Percentiles rank a stretch among this genome's conserved stretches.
Evolutionary conservation across 2,888 invertebrate genomes (phyloP).

Genomic region (Cephus spinipes): DNA sequence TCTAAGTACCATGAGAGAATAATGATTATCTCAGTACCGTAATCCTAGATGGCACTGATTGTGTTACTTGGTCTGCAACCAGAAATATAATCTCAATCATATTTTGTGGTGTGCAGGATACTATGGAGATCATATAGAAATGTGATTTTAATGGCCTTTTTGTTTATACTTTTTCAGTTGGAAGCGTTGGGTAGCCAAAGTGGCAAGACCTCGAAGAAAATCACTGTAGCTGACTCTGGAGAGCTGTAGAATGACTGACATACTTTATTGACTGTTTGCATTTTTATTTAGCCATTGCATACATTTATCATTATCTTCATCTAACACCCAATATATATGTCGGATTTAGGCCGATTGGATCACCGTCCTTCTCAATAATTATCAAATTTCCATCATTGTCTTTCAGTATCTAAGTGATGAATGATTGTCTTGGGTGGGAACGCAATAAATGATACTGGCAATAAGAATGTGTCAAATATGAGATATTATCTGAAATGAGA

Average conservation of each 20-base stretch:
- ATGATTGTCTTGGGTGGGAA: not conserved
- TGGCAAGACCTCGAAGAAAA: constrained; percentile 87
- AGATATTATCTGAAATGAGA: not conserved
- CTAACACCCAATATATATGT: constrained; percentile 21
- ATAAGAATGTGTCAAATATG: not conserved
- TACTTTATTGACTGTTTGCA: constrained; percentile 45
- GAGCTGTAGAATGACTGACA: constrained; percentile 72
- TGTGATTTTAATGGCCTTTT: not conserved
- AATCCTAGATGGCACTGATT: not conserved
- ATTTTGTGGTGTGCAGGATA: not conserved
- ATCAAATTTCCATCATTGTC: constrained; percentile 2
- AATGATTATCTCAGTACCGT: not conserved
- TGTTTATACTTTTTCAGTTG: constrained; percentile 61
- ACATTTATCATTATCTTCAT: constrained; percentile 41
- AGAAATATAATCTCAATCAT: not conserved
- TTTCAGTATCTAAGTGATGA: constrained; percentile 4
- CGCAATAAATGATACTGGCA: not conserved
- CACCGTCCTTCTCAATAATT: not conserved
- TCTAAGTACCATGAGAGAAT: not conserved
- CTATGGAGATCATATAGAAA: not conserved
- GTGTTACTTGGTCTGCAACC: not conserved
- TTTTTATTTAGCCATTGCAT: constrained; percentile 53
- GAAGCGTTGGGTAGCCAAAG: constrained; percentile 84
- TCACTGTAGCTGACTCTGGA: constrained; percentile 85
- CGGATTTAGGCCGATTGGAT: not conserved